phyloP scores from a whole-genome alignment of 2,888 invertebrate species.

The Galerucella pusilla region DNA sequence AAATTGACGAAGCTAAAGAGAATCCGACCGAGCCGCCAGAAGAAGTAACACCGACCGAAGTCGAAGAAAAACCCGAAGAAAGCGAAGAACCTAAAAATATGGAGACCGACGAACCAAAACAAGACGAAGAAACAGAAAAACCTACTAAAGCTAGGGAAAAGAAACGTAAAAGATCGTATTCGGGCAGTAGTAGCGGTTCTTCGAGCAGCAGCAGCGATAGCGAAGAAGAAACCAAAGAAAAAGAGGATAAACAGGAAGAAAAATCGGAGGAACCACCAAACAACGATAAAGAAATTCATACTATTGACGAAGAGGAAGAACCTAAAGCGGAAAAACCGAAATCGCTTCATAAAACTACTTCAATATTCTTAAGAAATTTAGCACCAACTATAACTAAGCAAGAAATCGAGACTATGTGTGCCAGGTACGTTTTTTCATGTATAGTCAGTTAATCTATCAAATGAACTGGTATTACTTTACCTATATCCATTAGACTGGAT shows the following conservation, averaged over 20 bases:
- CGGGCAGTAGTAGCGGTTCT: constrained; percentile 67
- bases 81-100: constrained; percentile 12
- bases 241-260: constrained; percentile 44
- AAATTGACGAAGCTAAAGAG: background rate
- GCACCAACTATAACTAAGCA: constrained; percentile 96
- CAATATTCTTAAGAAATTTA: constrained; percentile 95
- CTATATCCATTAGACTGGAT: too few relatives aligned
- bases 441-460: too few relatives aligned
- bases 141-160: constrained; percentile 46
- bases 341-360: constrained; percentile 93
- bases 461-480: too few relatives aligned
- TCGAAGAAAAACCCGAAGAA: constrained; percentile 26
- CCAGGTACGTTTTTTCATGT: constrained; percentile 44
- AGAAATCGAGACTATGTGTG: constrained; percentile 89
- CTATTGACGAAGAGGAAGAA: constrained; percentile 66
- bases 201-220: constrained; percentile 68
- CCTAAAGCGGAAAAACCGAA: constrained; percentile 70
- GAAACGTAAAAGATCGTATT: constrained; percentile 67
- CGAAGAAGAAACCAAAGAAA: constrained; percentile 57
- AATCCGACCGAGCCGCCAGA: background rate
- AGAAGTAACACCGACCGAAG: background rate
- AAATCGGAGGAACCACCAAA: constrained; percentile 47
- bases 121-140: constrained; percentile 40
- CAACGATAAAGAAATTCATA: constrained; percentile 62
- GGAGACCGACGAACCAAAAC: constrained; percentile 1